phyloP scores from a whole-genome alignment of 2,113 vertebrate genomes.

The Phoxinus phoxinus region DNA sequence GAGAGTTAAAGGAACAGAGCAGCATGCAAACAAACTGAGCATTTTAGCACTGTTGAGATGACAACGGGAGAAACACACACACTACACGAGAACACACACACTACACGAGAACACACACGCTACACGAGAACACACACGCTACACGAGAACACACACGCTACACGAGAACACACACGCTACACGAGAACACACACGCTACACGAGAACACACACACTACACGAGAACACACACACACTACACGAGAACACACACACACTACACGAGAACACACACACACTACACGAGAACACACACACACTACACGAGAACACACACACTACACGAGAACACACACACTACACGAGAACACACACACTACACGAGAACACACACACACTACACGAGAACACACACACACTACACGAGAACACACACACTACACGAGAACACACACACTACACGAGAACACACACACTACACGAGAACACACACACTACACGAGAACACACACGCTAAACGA shows the following conservation, averaged over 20 bases:
- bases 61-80: background rate
- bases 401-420: background rate
- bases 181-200: background rate
- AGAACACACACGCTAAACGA: background rate
- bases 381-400: background rate
- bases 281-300: background rate
- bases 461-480: too few relatives aligned
- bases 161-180: background rate
- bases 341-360: background rate
- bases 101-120: background rate
- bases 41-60: background rate
- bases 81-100: background rate
- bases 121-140: background rate
- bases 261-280: background rate
- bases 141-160: background rate
- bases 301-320: background rate
- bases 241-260: background rate
- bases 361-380: background rate
- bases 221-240: too few relatives aligned
- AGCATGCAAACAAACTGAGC: slow-evolving; percentile 64
- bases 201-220: background rate
- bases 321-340: background rate
- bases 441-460: background rate
- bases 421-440: background rate
- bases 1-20: slow-evolving; percentile 61